Percentiles rank a stretch among this genome's conserved stretches.
Evolutionary conservation across 2,113 vertebrate species (phyloP).

Genomic region (Nannobrachium achirus): DNA sequence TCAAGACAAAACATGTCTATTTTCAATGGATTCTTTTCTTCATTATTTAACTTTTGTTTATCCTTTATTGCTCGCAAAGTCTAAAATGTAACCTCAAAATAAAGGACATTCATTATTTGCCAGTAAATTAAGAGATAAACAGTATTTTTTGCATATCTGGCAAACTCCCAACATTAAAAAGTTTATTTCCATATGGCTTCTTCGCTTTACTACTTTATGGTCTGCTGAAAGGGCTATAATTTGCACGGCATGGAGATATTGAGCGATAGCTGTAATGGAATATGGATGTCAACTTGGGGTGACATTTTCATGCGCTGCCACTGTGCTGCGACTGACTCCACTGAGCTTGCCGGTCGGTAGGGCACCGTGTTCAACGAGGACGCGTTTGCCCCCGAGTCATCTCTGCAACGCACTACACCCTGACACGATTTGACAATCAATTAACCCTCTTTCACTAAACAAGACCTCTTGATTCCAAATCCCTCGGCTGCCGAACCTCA

Average conservation of each 20-base stretch:
- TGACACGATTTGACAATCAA: constrained; percentile 78
- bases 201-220: constrained; percentile 60
- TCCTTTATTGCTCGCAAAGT: constrained; percentile 12
- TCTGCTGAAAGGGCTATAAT: constrained; percentile 59
- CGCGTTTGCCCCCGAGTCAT: constrained; percentile 77
- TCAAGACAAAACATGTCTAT: constrained; percentile 61
- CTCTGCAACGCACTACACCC: constrained; percentile 64
- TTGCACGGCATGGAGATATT: constrained; percentile 69
- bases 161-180: constrained; percentile 19
- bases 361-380: constrained; percentile 61
- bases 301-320: constrained; percentile 73
- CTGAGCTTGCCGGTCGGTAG: constrained; percentile 68
- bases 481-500: constrained; percentile 10
- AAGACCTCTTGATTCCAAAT: constrained; percentile 42
- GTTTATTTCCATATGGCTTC: constrained; percentile 58
- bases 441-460: constrained; percentile 63
- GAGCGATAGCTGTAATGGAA: constrained; percentile 74
- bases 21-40: constrained; percentile 42
- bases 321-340: constrained; percentile 64
- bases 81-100: constrained; percentile 19
- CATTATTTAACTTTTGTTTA: constrained; percentile 27
- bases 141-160: constrained; percentile 29
- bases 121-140: constrained; percentile 42
- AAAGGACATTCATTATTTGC: constrained; percentile 29
- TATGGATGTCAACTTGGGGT: constrained; percentile 69